Percentiles rank a stretch among this genome's conserved stretches.
Conservation (phyloP, 1,140 invertebrate genomes). For the Yoshiicerus persimilis region DNA sequence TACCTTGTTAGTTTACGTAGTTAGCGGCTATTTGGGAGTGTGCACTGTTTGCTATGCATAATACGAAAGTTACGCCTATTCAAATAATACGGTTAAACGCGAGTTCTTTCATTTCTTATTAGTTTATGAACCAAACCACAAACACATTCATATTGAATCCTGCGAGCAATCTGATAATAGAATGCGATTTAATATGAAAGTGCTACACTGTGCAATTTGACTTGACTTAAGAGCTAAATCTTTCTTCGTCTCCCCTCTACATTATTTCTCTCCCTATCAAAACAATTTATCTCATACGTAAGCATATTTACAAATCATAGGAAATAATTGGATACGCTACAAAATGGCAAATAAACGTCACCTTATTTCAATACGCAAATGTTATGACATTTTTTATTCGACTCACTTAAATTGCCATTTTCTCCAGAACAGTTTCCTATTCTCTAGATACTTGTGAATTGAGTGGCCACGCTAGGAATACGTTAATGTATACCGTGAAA, state of each 20-base stretch:
- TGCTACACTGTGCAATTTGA: background rate
- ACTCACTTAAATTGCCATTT: background rate
- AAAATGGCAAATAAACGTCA: slow-evolving; percentile 2
- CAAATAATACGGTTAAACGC: background rate
- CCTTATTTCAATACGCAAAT: slow-evolving; percentile 20
- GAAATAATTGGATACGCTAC: slow-evolving; percentile 14
- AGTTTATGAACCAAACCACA: too few relatives aligned
- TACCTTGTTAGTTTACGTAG: background rate
- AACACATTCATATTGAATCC: background rate
- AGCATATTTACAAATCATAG: background rate
- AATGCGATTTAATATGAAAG: background rate
- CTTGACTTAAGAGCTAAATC: background rate
- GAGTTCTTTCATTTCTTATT: background rate
- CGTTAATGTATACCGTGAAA: background rate
- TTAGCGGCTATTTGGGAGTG: background rate
- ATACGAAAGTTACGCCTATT: background rate
- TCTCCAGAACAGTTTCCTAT: background rate
- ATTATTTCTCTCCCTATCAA: background rate
- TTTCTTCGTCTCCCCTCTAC: background rate
- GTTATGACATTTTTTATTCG: slow-evolving; percentile 8
- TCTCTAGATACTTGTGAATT: background rate
- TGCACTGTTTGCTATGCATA: background rate
- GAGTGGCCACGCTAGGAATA: background rate
- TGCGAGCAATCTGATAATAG: background rate
- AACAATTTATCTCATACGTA: background rate